Base-by-base conservation (phyloP, 2,888 invertebrate species). In the Ceriagrion tenellum region DNA sequence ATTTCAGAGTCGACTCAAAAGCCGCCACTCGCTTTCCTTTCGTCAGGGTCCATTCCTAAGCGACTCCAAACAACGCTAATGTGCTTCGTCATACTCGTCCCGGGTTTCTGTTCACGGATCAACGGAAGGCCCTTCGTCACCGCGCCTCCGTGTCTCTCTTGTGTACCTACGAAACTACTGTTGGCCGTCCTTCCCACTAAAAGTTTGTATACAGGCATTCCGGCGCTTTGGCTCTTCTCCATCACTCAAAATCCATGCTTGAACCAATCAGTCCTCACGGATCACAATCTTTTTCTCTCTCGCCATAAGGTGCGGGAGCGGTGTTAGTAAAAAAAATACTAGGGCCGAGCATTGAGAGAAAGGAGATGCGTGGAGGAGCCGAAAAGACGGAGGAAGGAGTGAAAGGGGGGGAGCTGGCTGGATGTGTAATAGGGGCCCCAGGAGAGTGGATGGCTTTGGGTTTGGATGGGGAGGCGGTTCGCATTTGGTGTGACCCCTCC, bases 401-500 rank as follows among this genome's bases (percentile, higher is more conserved):
- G 93, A 95, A 90, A 88, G 88, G 95, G 81, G 90, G 63, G 88
- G 95, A 69, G 63, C 95, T 55, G 88, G 81, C 90, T 95, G 89
- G n/a, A 81, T 35, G 30, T 3, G 81, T 81, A 81, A 35, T 81
- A 35, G 81, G 81, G 35, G 0, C n/a, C 69, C n/a, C 69, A 40
- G 13, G 55, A 40, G 89, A 89, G 89, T 89, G 89, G 96, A 97
- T 97, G 97, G 97, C 97, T 97, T 97, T 97, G 96, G 97, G 97
- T 97, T 97, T 97, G 97, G 96, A 96, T 95, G 96, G 96, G 95
- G 97, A 97, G 96, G 97, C 96, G 95, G 63, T 95, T 90, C 74
- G 74, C 95, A 95, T 95, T 95, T 90, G 88, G 93, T 88, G 81
- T 90, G 95, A 96, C 95, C 95, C 96, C 95, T 95, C 95, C 95